Evolutionary conservation across 2,797 vertebrate genomes (phyloP), one percentile per base, ranked within the genome.

Genomic region (Philypnodon macrostomus): DNA sequence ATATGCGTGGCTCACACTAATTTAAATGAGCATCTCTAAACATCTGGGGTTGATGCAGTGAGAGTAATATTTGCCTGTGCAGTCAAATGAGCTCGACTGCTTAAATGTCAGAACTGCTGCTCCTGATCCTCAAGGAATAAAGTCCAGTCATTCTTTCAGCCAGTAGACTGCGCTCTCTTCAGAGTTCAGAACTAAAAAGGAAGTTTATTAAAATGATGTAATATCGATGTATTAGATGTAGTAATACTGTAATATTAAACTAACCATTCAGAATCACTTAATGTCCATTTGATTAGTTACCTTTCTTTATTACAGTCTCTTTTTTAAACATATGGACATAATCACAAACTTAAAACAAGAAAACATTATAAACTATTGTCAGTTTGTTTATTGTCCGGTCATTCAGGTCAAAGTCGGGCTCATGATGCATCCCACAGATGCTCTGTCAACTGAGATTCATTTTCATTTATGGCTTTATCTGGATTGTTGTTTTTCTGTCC

Each of bases 91-190:
- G 32, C 19, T n/a, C n/a, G n/a, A n/a, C n/a, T 38, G 11, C 41
- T 16, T 38, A 39, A 56, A 54, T 60, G 36, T 61, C 19, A 46
- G 14, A 13, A 30, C 12, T 34, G 30, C 14, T 4, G 8, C 7
- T 14, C 5, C 61, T 44, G 15, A 26, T 19, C 15, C 14, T 29
- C 26, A 3, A 24, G 35, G 8, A 58, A 33, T 30, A 24, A 23
- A 19, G 50, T 46, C 41, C n/a, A n/a, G n/a, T 12, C 15, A 5
- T 12, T 62, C 32, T 61, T 36, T 24, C 41, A 50, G n/a, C 3
- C 51, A 47, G 48, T 3, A 23, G 21, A 23, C 21, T 23, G n/a
- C n/a, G n/a, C 21, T 23, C 6, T 23, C 21, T n/a, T n/a, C n/a
- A n/a, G n/a, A 23, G 21, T 23, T 23, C 6, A 23, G 21, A 23